Conservation (phyloP, 2,888 invertebrate species). For the Tricholauxania praeusta region DNA sequence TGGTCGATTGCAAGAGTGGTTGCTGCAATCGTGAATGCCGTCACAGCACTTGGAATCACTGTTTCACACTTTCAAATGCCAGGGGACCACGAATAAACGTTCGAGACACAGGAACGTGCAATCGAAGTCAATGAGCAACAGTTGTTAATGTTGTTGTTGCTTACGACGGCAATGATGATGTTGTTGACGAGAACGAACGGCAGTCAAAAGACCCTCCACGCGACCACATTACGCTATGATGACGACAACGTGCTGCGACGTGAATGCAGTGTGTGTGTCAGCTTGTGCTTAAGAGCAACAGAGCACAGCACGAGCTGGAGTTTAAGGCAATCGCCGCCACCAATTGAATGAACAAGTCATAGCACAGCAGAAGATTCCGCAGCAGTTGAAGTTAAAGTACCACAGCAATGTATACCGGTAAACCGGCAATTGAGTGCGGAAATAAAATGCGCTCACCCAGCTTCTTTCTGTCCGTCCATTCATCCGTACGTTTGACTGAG, state of each 20-base stretch:
- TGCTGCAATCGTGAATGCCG: too few relatives aligned
- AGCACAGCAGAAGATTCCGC: too few relatives aligned
- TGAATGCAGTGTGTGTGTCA: background rate
- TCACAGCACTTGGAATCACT: background rate
- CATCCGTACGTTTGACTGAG: constrained; percentile 26
- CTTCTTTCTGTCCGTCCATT: constrained; percentile 14
- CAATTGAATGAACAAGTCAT: too few relatives aligned
- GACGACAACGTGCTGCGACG: background rate
- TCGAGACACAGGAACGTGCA: background rate
- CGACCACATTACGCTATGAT: background rate
- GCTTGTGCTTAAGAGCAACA: background rate
- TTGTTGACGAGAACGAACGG: too few relatives aligned
- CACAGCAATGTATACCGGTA: background rate
- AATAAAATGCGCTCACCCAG: background rate
- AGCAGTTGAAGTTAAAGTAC: too few relatives aligned
- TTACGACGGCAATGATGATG: too few relatives aligned
- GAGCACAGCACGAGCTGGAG: constrained; percentile 5
- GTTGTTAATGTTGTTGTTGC: background rate
- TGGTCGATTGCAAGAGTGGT: too few relatives aligned
- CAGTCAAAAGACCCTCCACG: constrained; percentile 20
- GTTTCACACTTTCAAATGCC: constrained; percentile 15
- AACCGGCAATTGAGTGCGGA: constrained; percentile 9
- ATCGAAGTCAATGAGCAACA: constrained; percentile 18
- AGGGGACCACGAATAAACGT: background rate
- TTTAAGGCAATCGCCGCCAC: background rate